Base-by-base conservation (phyloP, 2,888 invertebrate species). In the Mythimna impura region DNA sequence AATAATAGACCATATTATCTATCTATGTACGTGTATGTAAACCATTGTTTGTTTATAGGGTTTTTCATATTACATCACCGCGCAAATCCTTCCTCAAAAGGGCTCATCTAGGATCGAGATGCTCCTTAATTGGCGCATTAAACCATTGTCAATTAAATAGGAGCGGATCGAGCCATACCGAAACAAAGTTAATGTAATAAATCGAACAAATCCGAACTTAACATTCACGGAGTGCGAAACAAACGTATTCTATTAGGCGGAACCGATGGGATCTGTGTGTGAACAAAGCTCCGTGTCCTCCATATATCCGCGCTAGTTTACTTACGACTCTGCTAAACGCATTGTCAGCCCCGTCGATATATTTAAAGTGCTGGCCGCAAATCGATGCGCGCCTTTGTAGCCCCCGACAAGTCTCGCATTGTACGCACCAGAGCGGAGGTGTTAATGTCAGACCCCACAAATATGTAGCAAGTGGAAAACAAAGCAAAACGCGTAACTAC, bases 351-450 rank as follows among this genome's bases (percentile, higher is more conserved):
- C 55, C 67, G 43, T 72, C 87, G 91, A 92, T 93, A 93, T 93
- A 93, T 93, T 93, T 91, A 93, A 91, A 89, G 88, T 89, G 92
- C 90, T 89, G 87, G 84, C 89, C 89, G 91, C 93, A 93, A 93
- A 93, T 93, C 93, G 90, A 89, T 85, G 85, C 89, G 82, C 88
- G 86, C 89, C 92, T 92, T 93, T 93, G 93, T 93, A 89, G 80
- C 76, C 84, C 87, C 87, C 88, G 88, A 89, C 89, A 89, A 86
- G 86, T 81, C 80, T 83, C 87, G 91, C 90, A 90, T 92, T 92
- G 92, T 92, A 90, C 83, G 86, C 83, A 80, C 78, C 78, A 76
- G 65, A 77, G 66, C 74, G 71, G 72, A 86, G 87, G 93, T 93
- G 94, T 93, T 91, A 89, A 88, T 91, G 93, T 93, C 93, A 89